Evolutionary conservation across 1,140 invertebrate species (phyloP), one percentile per base, ranked within the genome.

Genomic region (Gonioctena quinquepunctata): DNA sequence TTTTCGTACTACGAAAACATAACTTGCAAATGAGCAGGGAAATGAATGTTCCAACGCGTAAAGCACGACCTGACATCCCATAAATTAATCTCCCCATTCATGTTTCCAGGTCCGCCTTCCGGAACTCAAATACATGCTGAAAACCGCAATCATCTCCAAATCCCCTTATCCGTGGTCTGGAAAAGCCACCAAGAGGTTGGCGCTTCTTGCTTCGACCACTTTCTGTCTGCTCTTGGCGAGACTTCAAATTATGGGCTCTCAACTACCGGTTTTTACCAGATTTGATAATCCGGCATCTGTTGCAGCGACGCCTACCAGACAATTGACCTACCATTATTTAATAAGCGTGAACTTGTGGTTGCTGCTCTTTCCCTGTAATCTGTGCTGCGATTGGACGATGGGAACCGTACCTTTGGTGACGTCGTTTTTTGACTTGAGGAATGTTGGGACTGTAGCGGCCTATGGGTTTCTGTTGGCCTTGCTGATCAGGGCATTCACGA

Each of bases 381-480:
- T 99, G 13, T 98, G 96, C 85, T 98, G 96, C 84, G 97, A 99
- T 85, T 99, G 96, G 96, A 98, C 96, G 50, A 99, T 99, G 97
- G 96, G 96, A 28, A 98, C 96, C 23, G 92, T 99, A 62, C 94
- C 96, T 0, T 80, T 98, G 8, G 86, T 99, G 8, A 88, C 91
- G 67, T 91, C 90, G 28, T 89, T 96, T 76, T 71, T 87, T 0
- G 97, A 99, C 85, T 78, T 86, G 1, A 87, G 97, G 28, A 98
- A 98, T 86, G 71, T 97, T n/a, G 89, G 90, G 3, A 98, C 96
- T 0, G 5, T 96, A 1, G 84, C 85, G 0, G 89, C 94, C 28
- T 94, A 94, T 75, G 74, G 84, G 0, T 87, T 86, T 5, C 76
- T 97, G 2, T 77, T 87, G 13, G 86, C 88, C 60, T 84, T 94